Evolutionary conservation across 2,797 vertebrate genomes (phyloP).

Genomic region (Acanthopagrus latus): DNA sequence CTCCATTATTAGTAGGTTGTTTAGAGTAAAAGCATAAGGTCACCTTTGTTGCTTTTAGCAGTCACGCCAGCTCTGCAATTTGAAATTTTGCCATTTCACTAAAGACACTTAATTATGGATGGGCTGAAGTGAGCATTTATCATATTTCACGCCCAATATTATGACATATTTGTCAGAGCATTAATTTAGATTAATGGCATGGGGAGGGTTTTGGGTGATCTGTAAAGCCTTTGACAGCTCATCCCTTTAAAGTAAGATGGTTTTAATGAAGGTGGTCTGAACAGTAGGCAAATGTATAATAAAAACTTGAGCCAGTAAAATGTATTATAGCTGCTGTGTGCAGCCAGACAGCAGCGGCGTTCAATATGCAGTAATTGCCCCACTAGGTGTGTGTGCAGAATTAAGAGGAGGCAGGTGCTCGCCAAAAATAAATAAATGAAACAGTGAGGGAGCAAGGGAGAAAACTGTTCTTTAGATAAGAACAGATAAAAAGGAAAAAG

Average conservation of each 20-base stretch:
- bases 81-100: constrained; percentile 75
- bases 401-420: constrained; percentile 60
- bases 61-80: constrained; percentile 57
- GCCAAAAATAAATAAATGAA: constrained; percentile 61
- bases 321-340: constrained; percentile 17
- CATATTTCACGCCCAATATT: constrained; percentile 85
- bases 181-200: constrained; percentile 89
- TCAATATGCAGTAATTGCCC: constrained; percentile 36
- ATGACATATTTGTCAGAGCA: constrained; percentile 87
- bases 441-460: constrained; percentile 11
- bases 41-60: constrained; percentile 72
- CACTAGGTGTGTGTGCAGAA: constrained; percentile 47
- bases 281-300: constrained; percentile 48
- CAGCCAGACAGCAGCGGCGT: background rate
- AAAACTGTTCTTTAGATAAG: constrained; percentile 34
- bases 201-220: constrained; percentile 71
- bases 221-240: constrained; percentile 78
- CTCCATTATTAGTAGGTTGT: constrained; percentile 70
- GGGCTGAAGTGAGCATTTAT: constrained; percentile 80
- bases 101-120: constrained; percentile 82
- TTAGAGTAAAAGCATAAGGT: constrained; percentile 74
- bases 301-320: constrained; percentile 42
- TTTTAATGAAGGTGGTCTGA: constrained; percentile 70
- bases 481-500: constrained; percentile 46
- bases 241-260: constrained; percentile 75